Evolutionary conservation across 2,113 vertebrate species (phyloP).

Genomic region (Boulengeromyrus knoepffleri): DNA sequence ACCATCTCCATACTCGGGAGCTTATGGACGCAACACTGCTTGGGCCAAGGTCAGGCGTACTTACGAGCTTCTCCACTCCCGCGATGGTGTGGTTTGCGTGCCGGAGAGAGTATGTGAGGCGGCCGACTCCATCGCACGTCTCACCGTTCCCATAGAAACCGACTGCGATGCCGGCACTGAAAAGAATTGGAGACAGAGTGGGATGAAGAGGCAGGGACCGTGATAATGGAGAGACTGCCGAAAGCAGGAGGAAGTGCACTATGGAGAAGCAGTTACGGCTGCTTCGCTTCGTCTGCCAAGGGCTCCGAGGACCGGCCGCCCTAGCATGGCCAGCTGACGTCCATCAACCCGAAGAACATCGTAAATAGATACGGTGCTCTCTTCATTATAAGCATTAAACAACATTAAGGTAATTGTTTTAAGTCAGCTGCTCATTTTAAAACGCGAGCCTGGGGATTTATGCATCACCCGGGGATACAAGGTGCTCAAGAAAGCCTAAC

Average conservation of each 20-base stretch:
- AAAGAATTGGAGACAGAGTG: constrained; percentile 19
- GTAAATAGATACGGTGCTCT: background rate
- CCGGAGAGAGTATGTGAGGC: constrained; percentile 82
- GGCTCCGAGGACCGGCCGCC: background rate
- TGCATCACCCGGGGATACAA: background rate
- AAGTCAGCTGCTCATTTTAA: background rate
- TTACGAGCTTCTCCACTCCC: constrained; percentile 82
- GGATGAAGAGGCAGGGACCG: background rate
- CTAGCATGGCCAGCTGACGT: background rate
- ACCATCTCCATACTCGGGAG: background rate
- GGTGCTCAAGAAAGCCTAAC: background rate
- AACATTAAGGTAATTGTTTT: background rate
- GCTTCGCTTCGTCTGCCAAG: background rate
- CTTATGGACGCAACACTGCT: background rate
- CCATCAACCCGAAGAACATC: background rate
- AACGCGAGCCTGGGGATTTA: background rate
- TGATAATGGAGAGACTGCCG: background rate
- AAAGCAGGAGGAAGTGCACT: background rate
- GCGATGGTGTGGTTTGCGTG: constrained; percentile 88
- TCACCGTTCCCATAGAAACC: constrained; percentile 95
- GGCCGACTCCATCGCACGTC: constrained; percentile 80
- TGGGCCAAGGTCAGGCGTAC: constrained; percentile 22
- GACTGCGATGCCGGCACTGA: constrained; percentile 85
- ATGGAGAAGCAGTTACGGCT: background rate
- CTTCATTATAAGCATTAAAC: background rate